These are phyloP conservation scores for Molothrus aeneus DNA, from an alignment of 2,797 vertebrate genomes.

Conservation along the genomic window DNA sequence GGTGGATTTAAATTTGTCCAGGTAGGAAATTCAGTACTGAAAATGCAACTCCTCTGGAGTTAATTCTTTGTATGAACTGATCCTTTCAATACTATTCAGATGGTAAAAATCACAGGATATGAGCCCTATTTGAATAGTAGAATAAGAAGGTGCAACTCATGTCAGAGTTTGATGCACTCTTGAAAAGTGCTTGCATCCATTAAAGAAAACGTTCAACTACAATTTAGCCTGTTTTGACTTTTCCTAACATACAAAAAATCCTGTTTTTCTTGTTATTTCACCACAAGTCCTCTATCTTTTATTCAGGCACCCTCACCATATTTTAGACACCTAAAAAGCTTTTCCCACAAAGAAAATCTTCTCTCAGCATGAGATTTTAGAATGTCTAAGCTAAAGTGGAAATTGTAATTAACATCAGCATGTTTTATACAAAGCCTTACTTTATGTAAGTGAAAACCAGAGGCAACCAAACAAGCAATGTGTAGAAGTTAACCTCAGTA, in stretches of 20 bases:
- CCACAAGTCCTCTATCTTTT: neutral
- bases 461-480: neutral
- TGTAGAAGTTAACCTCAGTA: neutral
- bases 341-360: neutral
- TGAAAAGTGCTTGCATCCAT: neutral
- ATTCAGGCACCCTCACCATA: neutral
- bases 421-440: neutral
- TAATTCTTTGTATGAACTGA: neutral
- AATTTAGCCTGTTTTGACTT: neutral
- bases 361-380: neutral
- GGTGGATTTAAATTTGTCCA: neutral
- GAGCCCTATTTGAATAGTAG: neutral
- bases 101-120: neutral
- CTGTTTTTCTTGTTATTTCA: neutral
- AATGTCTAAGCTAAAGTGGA: neutral
- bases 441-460: neutral
- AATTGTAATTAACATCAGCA: neutral
- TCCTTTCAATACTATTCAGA: neutral
- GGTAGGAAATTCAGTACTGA: neutral
- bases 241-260: neutral
- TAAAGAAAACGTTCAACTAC: neutral
- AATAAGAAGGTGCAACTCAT: neutral
- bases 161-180: neutral
- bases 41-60: neutral
- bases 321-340: neutral